phyloP scores from a whole-genome alignment of 2,113 vertebrate species.

The Morone chrysops region DNA sequence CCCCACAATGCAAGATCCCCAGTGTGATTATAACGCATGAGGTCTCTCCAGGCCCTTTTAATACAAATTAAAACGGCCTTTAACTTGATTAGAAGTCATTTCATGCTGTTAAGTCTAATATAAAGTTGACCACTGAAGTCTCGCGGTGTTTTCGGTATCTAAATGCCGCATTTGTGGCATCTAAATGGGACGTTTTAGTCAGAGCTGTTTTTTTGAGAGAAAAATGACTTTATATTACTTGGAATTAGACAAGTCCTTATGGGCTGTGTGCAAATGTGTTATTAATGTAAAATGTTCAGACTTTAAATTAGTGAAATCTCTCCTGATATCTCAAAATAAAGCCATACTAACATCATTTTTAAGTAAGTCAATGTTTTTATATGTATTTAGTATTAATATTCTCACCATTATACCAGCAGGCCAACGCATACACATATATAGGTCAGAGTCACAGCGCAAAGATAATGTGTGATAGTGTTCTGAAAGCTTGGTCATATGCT shows the following conservation, averaged over 20 bases:
- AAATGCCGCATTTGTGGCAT: neutral
- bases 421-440: neutral
- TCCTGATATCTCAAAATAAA: neutral
- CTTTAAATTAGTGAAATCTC: too few species aligned
- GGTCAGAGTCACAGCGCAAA: neutral
- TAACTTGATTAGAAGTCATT: neutral
- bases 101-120: neutral
- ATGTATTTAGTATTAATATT: too few species aligned
- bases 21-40: constrained; percentile 15
- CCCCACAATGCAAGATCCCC: constrained; percentile 44
- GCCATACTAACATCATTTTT: neutral
- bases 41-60: neutral
- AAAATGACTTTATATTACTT: neutral
- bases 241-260: neutral
- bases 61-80: constrained; percentile 12
- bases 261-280: too few species aligned
- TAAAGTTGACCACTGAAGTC: neutral
- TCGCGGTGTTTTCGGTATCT: neutral
- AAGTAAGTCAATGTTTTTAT: neutral
- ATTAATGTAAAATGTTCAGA: too few species aligned
- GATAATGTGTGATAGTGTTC: neutral
- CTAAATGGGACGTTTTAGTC: neutral
- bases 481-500: neutral
- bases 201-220: neutral
- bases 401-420: too few species aligned